These are phyloP conservation scores for Rhynchopsitta pachyrhyncha DNA, from an alignment of 2,113 vertebrate genomes.

Conservation along the genomic window DNA sequence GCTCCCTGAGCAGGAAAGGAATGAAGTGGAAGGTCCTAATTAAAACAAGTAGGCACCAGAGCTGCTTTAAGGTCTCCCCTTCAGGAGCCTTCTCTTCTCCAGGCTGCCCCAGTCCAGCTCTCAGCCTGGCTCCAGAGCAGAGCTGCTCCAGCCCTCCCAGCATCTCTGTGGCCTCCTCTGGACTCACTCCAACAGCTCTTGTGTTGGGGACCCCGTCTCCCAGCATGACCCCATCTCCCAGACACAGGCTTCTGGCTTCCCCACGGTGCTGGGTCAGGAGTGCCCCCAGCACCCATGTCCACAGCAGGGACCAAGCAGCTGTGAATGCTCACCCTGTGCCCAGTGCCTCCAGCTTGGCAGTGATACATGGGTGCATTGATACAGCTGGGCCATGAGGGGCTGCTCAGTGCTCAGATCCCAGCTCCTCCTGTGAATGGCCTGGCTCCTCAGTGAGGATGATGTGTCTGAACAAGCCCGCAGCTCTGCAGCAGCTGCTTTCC, in stretches of 20 bases:
- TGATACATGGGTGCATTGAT: neutral
- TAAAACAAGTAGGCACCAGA: neutral
- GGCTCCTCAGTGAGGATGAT: neutral
- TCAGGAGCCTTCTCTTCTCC: neutral
- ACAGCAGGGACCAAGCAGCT: neutral
- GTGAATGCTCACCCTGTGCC: neutral
- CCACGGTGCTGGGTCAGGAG: neutral
- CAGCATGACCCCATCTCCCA: neutral
- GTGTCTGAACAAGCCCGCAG: conserved; percentile 54
- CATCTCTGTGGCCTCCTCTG: neutral
- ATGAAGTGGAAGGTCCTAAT: neutral
- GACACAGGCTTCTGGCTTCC: neutral
- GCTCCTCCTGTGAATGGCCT: neutral
- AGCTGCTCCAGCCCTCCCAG: neutral
- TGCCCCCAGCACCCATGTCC: neutral
- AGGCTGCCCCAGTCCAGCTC: too few species aligned
- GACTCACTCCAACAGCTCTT: neutral
- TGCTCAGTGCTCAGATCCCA: neutral
- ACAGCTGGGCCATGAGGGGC: neutral
- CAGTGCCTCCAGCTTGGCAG: neutral
- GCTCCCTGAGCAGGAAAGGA: neutral
- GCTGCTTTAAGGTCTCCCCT: neutral
- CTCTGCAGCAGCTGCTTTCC: conserved; percentile 37
- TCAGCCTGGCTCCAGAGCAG: too few species aligned
- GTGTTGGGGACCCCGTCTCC: neutral